A percentile compares a stretch with the other conserved stretches of the same genome.
Evolutionary conservation across 2,113 vertebrate species (phyloP).

Genomic region (Hippotragus niger): DNA sequence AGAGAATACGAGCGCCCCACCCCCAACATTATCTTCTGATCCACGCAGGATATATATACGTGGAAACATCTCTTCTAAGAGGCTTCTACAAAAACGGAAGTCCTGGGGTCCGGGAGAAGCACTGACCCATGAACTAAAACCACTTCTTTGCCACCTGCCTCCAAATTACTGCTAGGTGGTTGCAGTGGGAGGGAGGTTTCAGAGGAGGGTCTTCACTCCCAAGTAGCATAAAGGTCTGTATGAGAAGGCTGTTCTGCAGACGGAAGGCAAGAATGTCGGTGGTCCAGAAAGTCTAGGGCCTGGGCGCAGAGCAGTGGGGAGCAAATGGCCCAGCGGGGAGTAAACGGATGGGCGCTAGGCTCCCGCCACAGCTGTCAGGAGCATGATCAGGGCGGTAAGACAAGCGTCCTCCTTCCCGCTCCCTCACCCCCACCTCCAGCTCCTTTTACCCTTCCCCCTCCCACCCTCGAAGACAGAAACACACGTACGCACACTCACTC

Average conservation of each 20-base stretch:
- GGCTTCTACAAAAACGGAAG: background rate
- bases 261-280: background rate
- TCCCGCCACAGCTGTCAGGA: background rate
- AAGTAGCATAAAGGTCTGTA: background rate
- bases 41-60: background rate
- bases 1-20: background rate
- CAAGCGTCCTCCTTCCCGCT: no score
- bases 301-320: fast-evolving
- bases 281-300: background rate
- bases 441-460: background rate
- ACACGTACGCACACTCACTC: background rate
- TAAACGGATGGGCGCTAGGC: background rate
- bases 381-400: background rate
- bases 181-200: background rate
- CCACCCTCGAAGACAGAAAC: background rate
- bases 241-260: background rate
- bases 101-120: background rate
- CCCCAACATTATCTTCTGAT: background rate
- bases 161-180: background rate
- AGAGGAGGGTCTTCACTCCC: background rate
- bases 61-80: background rate
- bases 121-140: background rate
- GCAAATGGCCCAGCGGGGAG: background rate
- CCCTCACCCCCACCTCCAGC: background rate
- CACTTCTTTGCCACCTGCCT: background rate